phyloP scores from a whole-genome alignment of 1,140 invertebrate genomes.

The Drosophila melanica region DNA sequence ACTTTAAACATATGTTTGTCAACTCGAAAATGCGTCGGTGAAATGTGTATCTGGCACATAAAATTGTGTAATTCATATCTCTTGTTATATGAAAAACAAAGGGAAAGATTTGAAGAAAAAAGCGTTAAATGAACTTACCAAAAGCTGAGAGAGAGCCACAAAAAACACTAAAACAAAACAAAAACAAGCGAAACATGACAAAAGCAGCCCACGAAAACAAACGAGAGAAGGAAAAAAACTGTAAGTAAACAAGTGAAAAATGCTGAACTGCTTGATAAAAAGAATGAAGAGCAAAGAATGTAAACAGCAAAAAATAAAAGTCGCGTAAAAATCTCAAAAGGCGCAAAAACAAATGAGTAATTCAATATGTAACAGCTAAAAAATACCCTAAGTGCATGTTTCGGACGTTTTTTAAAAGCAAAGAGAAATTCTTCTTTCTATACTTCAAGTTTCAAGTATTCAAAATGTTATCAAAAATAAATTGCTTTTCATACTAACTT shows the following conservation, averaged over 20 bases:
- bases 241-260: conserved; percentile 51
- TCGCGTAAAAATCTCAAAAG: conserved; percentile 18
- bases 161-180: conserved; percentile 22
- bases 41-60: conserved; percentile 66
- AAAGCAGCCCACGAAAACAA: conserved; percentile 53
- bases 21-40: conserved; percentile 38
- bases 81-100: conserved; percentile 4
- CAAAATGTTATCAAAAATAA: too few relatives aligned
- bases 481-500: too few relatives aligned
- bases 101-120: conserved; percentile 18
- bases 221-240: conserved; percentile 32
- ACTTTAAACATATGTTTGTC: conserved; percentile 51
- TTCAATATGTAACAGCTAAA: neutral
- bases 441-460: neutral
- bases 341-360: neutral
- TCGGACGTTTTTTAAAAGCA: too few relatives aligned
- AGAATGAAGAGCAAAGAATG: conserved; percentile 36
- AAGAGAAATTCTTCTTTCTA: too few relatives aligned
- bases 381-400: neutral
- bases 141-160: conserved; percentile 27
- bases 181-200: conserved; percentile 23
- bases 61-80: conserved; percentile 48
- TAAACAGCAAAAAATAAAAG: conserved; percentile 53
- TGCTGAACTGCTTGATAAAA: conserved; percentile 41
- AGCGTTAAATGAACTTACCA: conserved; percentile 6